These are phyloP conservation scores for Agapornis canus DNA, from an alignment of 2,797 vertebrate species.

Conservation along the genomic window DNA sequence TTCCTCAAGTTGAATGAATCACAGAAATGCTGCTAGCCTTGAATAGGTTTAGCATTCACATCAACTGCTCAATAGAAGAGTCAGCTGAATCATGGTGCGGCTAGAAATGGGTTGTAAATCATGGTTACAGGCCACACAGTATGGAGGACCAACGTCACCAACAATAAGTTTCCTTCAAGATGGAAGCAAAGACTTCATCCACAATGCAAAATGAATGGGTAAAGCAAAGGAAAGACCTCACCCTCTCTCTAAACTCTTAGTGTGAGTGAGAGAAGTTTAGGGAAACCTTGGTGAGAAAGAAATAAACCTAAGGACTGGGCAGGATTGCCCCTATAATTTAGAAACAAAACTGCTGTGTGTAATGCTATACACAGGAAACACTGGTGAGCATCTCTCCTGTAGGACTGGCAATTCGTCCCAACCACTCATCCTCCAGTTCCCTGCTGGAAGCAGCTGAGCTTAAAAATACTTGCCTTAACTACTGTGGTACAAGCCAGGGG, in stretches of 20 bases:
- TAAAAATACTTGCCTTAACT: not conserved
- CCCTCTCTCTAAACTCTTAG: not conserved
- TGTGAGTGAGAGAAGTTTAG: not conserved
- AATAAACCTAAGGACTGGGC: not conserved
- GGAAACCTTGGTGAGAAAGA: not conserved
- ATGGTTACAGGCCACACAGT: not conserved
- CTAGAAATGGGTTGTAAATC: constrained; percentile 64
- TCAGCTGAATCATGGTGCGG: constrained; percentile 43
- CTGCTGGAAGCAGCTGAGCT: not conserved
- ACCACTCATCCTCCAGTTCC: rapidly evolving
- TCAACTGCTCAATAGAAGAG: constrained; percentile 62
- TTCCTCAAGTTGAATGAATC: constrained; percentile 71
- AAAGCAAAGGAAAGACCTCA: not conserved
- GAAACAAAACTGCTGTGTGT: not conserved
- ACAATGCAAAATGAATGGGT: not conserved
- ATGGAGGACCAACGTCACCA: not conserved
- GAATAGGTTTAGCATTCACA: constrained; percentile 46
- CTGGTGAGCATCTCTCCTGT: not conserved
- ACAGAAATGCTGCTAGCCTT: constrained; percentile 71
- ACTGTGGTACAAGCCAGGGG: not conserved
- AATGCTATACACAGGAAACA: not conserved
- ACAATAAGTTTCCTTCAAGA: constrained; percentile 39
- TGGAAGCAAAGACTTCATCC: constrained; percentile 40
- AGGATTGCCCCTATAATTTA: not conserved
- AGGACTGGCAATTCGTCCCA: not conserved